Base-by-base conservation (phyloP, 2,888 invertebrate species). In the Aproaerema taeniolella region DNA sequence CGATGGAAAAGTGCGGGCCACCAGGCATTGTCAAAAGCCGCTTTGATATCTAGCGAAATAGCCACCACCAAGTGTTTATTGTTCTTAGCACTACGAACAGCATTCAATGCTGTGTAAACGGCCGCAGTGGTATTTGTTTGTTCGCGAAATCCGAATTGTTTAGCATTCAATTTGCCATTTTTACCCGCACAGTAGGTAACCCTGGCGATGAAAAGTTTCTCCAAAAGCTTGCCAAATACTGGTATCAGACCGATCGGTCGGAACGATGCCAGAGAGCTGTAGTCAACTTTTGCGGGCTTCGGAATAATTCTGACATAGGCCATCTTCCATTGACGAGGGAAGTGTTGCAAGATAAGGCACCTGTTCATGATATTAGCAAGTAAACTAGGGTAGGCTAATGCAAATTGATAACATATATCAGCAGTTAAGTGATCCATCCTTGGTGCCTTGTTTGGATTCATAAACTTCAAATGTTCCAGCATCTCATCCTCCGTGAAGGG, bases 11-110 rank as follows among this genome's bases (percentile, higher is more conserved):
- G 15, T 24, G 25, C 8, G 7, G 25, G 26, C 31, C 31, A 31
- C 42, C 13, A 56, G 1, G 51, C 49, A 24, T 48, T 42, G 52
- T 49, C 42, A 17, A 42, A 46, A 1, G 42, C 40, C 1, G 43
- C 41, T 14, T 38, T 38, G 4, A 47, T 44, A 15, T 47, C 44
- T 0, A 48, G 39, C 0, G 45, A 48, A 0, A 24, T 42, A 34
- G 13, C 25, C 2, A 34, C 11, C 12, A 9, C 12, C 13, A 34
- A 13, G 2, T 13, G 2, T 9, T 12, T 11, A 12, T 12, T 12
- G 2, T 17, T 8, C 2, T 13, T 10, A 1, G 20, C 24, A 12
- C 24, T 11, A 2, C 14, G 11, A 2, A 34, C n/a, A 7, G 7
- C 2, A 13, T 34, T 34, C 13, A 34, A 7, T 14, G 33, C 33